A percentile compares a stretch with the other conserved stretches of the same genome.
These are phyloP conservation scores for Morbakka virulenta DNA, from an alignment of 30 jellyfish, hydroid and myxozoan species.

Conservation along the genomic window DNA sequence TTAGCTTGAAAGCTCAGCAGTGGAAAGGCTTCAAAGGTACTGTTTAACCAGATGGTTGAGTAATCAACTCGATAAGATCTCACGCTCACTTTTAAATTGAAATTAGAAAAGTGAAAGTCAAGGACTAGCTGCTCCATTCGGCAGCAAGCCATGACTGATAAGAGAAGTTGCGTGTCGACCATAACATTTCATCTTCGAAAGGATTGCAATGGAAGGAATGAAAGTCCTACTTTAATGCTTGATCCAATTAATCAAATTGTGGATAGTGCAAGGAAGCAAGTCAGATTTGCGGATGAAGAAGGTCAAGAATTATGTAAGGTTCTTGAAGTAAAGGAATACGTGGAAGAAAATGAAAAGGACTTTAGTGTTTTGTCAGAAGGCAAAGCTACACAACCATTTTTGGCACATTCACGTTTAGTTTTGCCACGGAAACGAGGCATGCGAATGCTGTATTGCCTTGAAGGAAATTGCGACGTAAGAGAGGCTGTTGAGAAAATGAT, in stretches of 20 bases:
- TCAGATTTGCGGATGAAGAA: slow-evolving; percentile 90
- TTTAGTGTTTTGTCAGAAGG: neutral
- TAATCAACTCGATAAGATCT: no score
- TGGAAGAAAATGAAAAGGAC: neutral
- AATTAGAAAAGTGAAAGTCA: no score
- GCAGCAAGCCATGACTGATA: neutral
- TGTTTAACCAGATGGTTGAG: no score
- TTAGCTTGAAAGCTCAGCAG: no score
- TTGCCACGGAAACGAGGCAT: neutral
- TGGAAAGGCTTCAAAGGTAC: no score
- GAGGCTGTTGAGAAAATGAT: neutral
- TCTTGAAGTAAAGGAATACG: slow-evolving; percentile 15
- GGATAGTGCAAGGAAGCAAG: slow-evolving; percentile 26
- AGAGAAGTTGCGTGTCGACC: neutral
- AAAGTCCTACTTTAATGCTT: neutral
- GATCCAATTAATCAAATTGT: neutral
- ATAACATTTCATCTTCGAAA: neutral
- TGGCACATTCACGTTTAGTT: neutral
- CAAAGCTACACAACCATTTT: slow-evolving; percentile 1
- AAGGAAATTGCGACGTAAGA: neutral
- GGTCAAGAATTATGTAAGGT: slow-evolving; percentile 78
- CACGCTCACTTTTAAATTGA: no score
- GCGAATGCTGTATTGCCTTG: neutral
- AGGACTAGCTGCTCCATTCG: no score
- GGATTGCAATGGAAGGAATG: neutral